Conservation (phyloP, 2,113 vertebrate species). For the Percina caprodes region DNA sequence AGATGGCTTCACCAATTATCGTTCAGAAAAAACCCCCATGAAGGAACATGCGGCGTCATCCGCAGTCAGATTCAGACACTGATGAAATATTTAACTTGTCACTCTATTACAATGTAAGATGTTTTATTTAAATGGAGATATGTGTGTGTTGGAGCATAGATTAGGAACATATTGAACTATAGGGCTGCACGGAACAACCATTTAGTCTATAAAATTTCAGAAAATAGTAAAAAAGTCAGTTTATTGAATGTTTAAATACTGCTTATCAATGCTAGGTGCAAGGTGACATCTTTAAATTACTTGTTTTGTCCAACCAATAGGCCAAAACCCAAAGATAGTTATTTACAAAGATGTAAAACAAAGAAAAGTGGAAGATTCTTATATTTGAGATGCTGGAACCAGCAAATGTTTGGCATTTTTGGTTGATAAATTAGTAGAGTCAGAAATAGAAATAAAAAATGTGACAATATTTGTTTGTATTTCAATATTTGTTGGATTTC, state of each 20-base stretch:
- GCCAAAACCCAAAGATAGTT: neutral
- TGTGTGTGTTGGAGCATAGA: constrained; percentile 17
- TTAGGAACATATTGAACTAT: neutral
- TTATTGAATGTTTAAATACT: neutral
- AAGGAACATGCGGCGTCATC: constrained; percentile 36
- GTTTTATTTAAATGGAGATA: constrained; percentile 29
- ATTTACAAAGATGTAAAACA: neutral
- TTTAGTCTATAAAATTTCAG: neutral
- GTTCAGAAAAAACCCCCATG: constrained; percentile 29
- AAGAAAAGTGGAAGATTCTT: neutral
- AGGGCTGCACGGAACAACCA: neutral
- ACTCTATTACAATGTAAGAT: constrained; percentile 3
- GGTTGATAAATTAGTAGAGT: neutral
- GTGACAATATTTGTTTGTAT: neutral
- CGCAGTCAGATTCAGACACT: neutral
- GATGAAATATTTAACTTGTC: constrained; percentile 5
- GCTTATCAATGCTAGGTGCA: neutral
- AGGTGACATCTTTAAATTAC: neutral
- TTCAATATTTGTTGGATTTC: neutral
- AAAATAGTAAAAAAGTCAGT: neutral
- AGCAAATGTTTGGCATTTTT: neutral
- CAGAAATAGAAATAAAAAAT: neutral
- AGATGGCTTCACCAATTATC: constrained; percentile 64
- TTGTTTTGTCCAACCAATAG: neutral
- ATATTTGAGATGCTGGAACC: neutral